phyloP scores from a whole-genome alignment of 92 coral and sea anemone species.

The Parazoanthus darwini region DNA sequence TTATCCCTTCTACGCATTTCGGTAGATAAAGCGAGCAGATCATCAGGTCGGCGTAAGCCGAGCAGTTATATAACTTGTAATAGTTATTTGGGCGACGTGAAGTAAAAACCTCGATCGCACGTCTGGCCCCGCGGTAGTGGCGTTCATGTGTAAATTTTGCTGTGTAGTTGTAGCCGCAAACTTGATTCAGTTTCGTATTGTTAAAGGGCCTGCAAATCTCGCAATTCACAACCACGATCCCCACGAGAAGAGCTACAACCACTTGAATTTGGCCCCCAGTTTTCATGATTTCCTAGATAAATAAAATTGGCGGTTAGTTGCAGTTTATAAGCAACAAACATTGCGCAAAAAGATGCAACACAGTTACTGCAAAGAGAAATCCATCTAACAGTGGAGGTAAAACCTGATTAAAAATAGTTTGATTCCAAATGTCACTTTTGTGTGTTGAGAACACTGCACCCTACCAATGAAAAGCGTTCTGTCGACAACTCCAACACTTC shows the following conservation, averaged over 20 bases:
- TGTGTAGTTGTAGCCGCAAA: slow-evolving; percentile 62
- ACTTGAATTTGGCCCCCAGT: background rate
- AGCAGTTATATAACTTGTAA: slow-evolving; percentile 47
- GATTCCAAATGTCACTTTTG: background rate
- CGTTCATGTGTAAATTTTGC: slow-evolving; percentile 8
- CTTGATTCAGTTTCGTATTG: slow-evolving; percentile 25
- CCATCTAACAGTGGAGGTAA: no score
- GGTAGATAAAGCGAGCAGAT: slow-evolving; percentile 56
- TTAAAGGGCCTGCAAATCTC: slow-evolving; percentile 46
- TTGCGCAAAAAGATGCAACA: background rate
- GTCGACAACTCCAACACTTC: background rate
- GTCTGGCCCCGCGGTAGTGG: background rate
- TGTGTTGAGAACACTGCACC: background rate
- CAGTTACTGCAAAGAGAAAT: background rate
- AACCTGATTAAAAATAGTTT: background rate
- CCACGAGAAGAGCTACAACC: background rate
- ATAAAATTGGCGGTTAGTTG: background rate
- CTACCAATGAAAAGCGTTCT: background rate
- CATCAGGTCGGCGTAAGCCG: slow-evolving; percentile 50
- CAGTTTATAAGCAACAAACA: background rate
- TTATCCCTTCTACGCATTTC: slow-evolving; percentile 43
- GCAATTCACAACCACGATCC: slow-evolving; percentile 17
- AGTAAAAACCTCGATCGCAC: slow-evolving; percentile 28
- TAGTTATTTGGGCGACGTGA: background rate
- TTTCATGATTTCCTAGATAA: slow-evolving; percentile 20